A percentile compares a stretch with the other conserved stretches of the same genome.
Conservation (phyloP, 2,888 invertebrate species). For the Leucoptera coffeella region DNA sequence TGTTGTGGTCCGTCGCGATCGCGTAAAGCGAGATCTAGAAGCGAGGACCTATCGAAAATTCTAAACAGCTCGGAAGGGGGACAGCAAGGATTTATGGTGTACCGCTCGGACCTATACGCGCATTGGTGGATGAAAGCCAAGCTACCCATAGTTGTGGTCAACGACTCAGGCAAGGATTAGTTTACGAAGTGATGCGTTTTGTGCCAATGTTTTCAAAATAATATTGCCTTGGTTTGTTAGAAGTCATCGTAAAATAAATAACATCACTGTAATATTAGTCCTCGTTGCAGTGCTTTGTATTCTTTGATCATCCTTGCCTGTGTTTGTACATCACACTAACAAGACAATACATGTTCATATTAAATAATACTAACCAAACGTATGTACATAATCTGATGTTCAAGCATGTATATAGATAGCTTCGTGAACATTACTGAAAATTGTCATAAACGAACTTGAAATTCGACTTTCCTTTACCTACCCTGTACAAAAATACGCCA, state of each 20-base stretch:
- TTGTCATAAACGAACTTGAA: too few species aligned
- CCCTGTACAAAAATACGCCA: too few species aligned
- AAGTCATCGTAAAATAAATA: too few species aligned
- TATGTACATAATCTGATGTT: too few species aligned
- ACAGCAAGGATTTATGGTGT: constrained; percentile 51
- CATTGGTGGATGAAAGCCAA: constrained; percentile 92
- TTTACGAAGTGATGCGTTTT: constrained; percentile 51
- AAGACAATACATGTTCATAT: too few species aligned
- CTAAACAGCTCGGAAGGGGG: constrained; percentile 32
- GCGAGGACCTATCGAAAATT: constrained; percentile 39
- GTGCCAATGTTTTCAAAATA: constrained; percentile 49
- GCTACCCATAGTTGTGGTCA: constrained; percentile 60
- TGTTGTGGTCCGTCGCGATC: constrained; percentile 7
- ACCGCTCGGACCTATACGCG: constrained; percentile 79
- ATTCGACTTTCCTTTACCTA: too few species aligned
- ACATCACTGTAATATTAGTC: too few species aligned
- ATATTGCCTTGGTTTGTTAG: constrained; percentile 48
- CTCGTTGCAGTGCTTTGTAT: constrained; percentile 54
- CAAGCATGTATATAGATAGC: too few species aligned
- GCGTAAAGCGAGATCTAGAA: constrained; percentile 34
- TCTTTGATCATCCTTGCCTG: constrained; percentile 57
- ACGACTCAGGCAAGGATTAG: constrained; percentile 55
- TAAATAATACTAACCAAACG: too few species aligned
- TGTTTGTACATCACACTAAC: constrained; percentile 51
- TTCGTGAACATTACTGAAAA: too few species aligned